A percentile compares a stretch with the other conserved stretches of the same genome.
phyloP scores from a whole-genome alignment of 2,888 invertebrate species.

The Pyrochroa serraticornis region DNA sequence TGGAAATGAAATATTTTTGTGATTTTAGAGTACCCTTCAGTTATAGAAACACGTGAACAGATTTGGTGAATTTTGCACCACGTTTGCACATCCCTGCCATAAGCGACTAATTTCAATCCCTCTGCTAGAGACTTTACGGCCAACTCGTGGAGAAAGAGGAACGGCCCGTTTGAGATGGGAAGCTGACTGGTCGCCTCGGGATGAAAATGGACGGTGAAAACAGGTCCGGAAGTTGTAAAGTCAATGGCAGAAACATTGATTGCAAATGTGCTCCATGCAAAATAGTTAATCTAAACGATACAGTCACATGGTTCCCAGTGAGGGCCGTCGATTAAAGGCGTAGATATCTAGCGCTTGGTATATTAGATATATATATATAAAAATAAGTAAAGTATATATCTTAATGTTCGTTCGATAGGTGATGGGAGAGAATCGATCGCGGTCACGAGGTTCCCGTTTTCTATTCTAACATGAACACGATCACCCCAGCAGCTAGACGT shows the following conservation, averaged over 20 bases:
- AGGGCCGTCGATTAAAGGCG: constrained; percentile 39
- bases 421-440: constrained; percentile 14
- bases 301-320: constrained; percentile 78
- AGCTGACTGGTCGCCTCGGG: constrained; percentile 12
- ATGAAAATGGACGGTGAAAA: constrained; percentile 21
- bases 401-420: constrained; percentile 1
- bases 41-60: not conserved
- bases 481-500: constrained; percentile 43
- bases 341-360: constrained; percentile 9
- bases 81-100: constrained; percentile 54
- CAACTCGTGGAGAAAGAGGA: constrained; percentile 18
- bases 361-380: not conserved
- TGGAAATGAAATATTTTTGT: not conserved
- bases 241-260: constrained; percentile 61
- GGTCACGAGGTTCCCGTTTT: constrained; percentile 1
- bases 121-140: constrained; percentile 52
- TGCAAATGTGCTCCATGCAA: constrained; percentile 76
- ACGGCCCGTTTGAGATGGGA: constrained; percentile 8
- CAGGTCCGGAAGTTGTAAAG: constrained; percentile 51
- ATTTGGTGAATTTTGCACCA: constrained; percentile 9
- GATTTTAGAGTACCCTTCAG: constrained; percentile 4
- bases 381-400: too few relatives aligned
- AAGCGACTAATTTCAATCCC: constrained; percentile 48
- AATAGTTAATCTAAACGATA: constrained; percentile 72
- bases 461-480: constrained; percentile 35